Evolutionary conservation across 2,888 invertebrate genomes (phyloP).

Genomic region (Sphaerophoria rueppellii): DNA sequence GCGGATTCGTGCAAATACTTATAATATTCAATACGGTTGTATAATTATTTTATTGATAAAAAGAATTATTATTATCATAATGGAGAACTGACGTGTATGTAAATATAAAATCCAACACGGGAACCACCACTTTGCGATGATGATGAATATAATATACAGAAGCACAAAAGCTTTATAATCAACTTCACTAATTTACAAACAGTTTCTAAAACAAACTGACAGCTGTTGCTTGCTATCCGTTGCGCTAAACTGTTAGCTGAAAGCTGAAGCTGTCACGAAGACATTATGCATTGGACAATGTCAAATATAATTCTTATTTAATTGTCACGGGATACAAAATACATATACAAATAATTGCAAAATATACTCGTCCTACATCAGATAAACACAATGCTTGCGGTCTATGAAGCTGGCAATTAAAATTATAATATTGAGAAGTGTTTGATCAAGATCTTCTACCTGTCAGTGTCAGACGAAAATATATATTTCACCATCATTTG

Average conservation of each 20-base stretch:
- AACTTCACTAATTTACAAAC: slow-evolving; percentile 4
- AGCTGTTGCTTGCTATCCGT: slow-evolving; percentile 9
- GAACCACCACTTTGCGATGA: slow-evolving; percentile 10
- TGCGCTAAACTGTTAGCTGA: not conserved
- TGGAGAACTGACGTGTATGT: slow-evolving; percentile 58
- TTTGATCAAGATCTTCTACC: slow-evolving; percentile 41
- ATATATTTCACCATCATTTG: slow-evolving; percentile 15
- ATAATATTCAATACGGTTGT: slow-evolving; percentile 55
- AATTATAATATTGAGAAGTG: slow-evolving; percentile 47
- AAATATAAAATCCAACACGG: slow-evolving; percentile 40
- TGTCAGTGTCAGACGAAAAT: slow-evolving; percentile 45
- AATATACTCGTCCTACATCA: slow-evolving; percentile 31
- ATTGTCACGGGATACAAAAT: slow-evolving; percentile 43
- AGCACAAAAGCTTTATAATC: slow-evolving; percentile 20
- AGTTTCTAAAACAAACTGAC: slow-evolving; percentile 37
- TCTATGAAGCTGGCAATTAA: slow-evolving; percentile 34
- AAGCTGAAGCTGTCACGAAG: slow-evolving; percentile 43
- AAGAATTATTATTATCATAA: slow-evolving; percentile 45
- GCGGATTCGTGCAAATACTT: slow-evolving; percentile 57
- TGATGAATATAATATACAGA: slow-evolving; percentile 43
- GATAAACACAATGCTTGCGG: slow-evolving; percentile 20
- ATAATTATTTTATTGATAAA: slow-evolving; percentile 52
- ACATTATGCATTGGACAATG: slow-evolving; percentile 59
- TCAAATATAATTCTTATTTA: slow-evolving; percentile 60
- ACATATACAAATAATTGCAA: slow-evolving; percentile 48